A percentile compares a stretch with the other conserved stretches of the same genome.
phyloP scores from a whole-genome alignment of 2,113 vertebrate species.

The Xenopus tropicalis region UCB_Xtro_10.0 CM004445.2:109743501-109744000 shows the following conservation, averaged over 20 bases:
- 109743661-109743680: background rate
- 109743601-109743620: background rate
- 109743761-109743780: constrained; percentile 1
- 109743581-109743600: background rate
- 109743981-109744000: constrained; percentile 29
- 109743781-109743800: constrained; percentile 5
- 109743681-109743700: background rate
- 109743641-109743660: background rate
- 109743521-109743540: background rate
- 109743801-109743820: constrained; percentile 3
- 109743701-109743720: background rate
- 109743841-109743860: no score
- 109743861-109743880: no score
- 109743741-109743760: background rate
- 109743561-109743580: background rate
- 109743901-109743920: no score
- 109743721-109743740: background rate
- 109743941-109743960: no score
- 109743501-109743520: background rate
- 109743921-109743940: no score
- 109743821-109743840: background rate
- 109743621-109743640: background rate
- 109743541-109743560: background rate
- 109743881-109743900: no score
- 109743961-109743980: background rate